Base-by-base conservation (phyloP, 2,888 invertebrate species). In the Troilus luridus region DNA sequence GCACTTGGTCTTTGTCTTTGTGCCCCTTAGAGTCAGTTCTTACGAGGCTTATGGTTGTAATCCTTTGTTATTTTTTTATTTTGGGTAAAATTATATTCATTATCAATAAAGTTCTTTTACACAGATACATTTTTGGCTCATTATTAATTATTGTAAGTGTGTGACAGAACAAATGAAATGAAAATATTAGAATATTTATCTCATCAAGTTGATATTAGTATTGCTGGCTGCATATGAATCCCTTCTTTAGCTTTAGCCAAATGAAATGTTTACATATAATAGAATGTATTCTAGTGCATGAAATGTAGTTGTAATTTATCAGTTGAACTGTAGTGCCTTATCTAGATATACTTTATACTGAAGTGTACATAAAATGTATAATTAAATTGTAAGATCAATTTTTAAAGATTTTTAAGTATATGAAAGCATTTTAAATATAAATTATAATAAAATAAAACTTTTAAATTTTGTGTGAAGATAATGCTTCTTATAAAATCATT, bases 211-310 rank as follows among this genome's bases (percentile, higher is more conserved):
- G 7, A 6, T 2, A 21, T 8, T 64, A 8, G 64, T 64, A 0
- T n/a, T 24, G 19, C 17, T 77, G n/a, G 21, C 19, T 85, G 85
- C 85, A 85, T 85, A 85, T 85, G 56, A 85, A 85, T 85, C 85
- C 85, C 56, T 85, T 85, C 85, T 85, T 85, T 56, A 85, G 85
- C 85, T 85, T 85, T 85, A 85, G 85, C 85, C 85, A 85, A 85
- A 85, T 81, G 81, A 81, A 81, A 81, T 54, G 17, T 81, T 41
- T 81, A 81, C 1, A 54, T 81, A 21, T 85, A 85, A 85, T 56
- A 85, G n/a, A 85, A 85, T 85, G n/a, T 85, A 85, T 85, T 85
- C 85, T 85, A 85, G 85, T 85, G 56, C 85, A 85, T 85, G 85
- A 56, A 85, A 56, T 85, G 56, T 85, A 85, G 85, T 85, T 85